phyloP scores from a whole-genome alignment of 2,113 vertebrate genomes.

The Dipodomys spectabilis region DNA sequence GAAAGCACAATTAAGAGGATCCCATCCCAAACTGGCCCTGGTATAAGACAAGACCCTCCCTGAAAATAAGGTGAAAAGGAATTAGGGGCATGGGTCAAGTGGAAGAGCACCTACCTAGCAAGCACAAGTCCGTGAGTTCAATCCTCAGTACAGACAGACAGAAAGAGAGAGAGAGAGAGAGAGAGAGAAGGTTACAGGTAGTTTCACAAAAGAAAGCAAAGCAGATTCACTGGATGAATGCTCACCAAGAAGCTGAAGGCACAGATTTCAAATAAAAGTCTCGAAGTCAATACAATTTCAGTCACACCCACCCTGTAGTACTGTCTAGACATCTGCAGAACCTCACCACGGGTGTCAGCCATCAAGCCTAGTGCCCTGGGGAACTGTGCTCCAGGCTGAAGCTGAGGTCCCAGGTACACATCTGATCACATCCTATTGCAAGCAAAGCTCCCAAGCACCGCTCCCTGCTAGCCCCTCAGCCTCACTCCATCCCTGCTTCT shows the following conservation, averaged over 20 bases:
- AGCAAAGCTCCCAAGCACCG: background rate
- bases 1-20: too few species aligned
- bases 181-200: background rate
- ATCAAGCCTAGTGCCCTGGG: background rate
- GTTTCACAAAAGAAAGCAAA: background rate
- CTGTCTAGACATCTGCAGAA: background rate
- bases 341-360: background rate
- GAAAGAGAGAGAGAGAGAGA: too few species aligned
- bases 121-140: too few species aligned
- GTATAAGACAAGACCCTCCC: too few species aligned
- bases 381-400: background rate
- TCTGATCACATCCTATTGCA: background rate
- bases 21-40: too few species aligned
- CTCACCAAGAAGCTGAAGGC: background rate
- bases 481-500: background rate
- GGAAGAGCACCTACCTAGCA: too few species aligned
- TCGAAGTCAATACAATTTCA: background rate
- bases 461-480: background rate
- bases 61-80: too few species aligned
- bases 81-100: too few species aligned
- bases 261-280: background rate
- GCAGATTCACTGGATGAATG: background rate
- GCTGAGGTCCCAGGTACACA: background rate
- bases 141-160: too few species aligned
- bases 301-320: background rate